phyloP scores from a whole-genome alignment of 2,113 vertebrate species.

The Acanthisitta chloris region DNA sequence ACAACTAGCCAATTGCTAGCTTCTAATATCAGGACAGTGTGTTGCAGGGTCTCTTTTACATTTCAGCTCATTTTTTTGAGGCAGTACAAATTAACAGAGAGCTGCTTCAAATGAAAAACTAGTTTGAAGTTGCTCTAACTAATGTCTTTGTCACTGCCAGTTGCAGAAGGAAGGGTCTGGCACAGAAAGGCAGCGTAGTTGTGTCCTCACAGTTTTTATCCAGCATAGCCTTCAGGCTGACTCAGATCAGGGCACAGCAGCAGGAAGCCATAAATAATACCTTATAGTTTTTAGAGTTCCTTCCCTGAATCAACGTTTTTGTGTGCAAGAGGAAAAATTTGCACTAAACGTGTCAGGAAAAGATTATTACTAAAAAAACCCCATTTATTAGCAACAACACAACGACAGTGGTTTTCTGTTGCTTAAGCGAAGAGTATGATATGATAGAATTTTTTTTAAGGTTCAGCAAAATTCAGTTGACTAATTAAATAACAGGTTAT shows the following conservation, averaged over 20 bases:
- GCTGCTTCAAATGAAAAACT: neutral
- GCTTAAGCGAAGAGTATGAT: neutral
- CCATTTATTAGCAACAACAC: neutral
- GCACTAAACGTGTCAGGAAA: neutral
- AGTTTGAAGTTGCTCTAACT: neutral
- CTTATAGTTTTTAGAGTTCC: neutral
- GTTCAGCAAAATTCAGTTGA: neutral
- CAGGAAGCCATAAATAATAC: neutral
- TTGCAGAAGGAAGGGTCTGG: neutral
- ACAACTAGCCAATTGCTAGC: neutral
- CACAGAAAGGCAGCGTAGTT: neutral
- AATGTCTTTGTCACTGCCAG: neutral
- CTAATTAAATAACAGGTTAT: neutral
- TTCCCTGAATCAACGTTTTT: neutral
- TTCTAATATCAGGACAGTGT: neutral
- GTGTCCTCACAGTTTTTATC: neutral
- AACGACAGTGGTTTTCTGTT: neutral
- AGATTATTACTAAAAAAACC: neutral
- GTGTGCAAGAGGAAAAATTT: neutral
- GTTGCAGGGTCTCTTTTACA: neutral
- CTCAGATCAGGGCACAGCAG: neutral
- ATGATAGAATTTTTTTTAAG: neutral
- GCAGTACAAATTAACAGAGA: neutral
- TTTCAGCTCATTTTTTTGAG: neutral
- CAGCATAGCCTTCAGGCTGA: neutral